These are phyloP conservation scores for Cataglyphis albicans DNA, from an alignment of 2,888 invertebrate species.

Conservation along the genomic window DNA sequence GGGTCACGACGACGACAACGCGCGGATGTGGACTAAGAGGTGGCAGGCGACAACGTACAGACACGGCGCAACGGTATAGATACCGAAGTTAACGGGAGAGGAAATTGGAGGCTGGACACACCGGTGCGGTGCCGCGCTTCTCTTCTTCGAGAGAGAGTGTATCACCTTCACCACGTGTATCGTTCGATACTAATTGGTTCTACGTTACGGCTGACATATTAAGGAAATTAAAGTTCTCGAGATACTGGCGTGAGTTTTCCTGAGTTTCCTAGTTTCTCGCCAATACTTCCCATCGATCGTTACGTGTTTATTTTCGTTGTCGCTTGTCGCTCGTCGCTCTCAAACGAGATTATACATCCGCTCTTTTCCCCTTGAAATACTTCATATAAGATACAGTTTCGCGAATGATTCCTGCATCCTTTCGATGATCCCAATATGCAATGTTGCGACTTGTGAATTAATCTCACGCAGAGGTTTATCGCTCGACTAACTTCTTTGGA, in stretches of 20 bases:
- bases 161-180: conserved; percentile 71
- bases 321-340: conserved; percentile 16
- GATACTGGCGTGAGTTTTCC: conserved; percentile 68
- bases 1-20: conserved; percentile 73
- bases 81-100: conserved; percentile 80
- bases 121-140: conserved; percentile 76
- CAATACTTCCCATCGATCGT: background rate
- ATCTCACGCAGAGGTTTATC: conserved; percentile 62
- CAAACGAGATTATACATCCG: conserved; percentile 24
- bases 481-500: conserved; percentile 48
- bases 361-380: background rate
- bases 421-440: conserved; percentile 38
- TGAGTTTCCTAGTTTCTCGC: conserved; percentile 69
- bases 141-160: conserved; percentile 34
- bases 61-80: conserved; percentile 71
- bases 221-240: conserved; percentile 80
- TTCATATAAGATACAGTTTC: conserved; percentile 26
- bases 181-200: conserved; percentile 82
- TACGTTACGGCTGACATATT: conserved; percentile 75
- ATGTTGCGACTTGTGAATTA: conserved; percentile 20
- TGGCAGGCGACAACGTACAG: conserved; percentile 70
- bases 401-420: conserved; percentile 28
- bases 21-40: conserved; percentile 38
- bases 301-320: conserved; percentile 22
- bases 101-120: conserved; percentile 82